Base-by-base conservation (phyloP, 92 coral and sea anemone genomes). In the Porites divaricata region DNA sequence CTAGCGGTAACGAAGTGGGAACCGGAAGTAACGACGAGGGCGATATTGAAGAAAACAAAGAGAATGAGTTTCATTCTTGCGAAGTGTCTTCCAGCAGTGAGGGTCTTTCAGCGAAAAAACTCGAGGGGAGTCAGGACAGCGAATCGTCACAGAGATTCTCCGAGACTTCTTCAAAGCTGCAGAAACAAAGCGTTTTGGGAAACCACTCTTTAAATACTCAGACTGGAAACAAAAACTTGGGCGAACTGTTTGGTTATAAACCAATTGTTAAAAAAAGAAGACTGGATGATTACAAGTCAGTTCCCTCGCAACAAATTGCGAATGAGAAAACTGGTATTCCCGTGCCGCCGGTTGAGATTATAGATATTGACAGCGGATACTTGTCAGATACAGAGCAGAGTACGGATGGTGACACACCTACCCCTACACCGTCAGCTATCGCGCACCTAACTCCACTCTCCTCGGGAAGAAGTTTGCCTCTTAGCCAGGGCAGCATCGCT, bases 351-450 rank as follows among this genome's bases (percentile, higher is more conserved):
- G 11, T 72, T 72, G 84, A 70, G 10, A 69, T 81, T 20, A 57
- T 91, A 49, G 89, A 88, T 35, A 74, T 83, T 73, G 98, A 94
- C 21, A 94, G 98, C 74, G 98, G 98, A 26, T 94, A 91, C 76
- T 50, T 94, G 78, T 94, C 98, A 21, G 98, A 94, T 65, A 88
- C 66, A 10, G 97, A 91, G 61, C 89, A 78, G 70, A 91, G 91
- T 51, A 89, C 95, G 28, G 95, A 91, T 67, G 58, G 92, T 21
- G 93, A 84, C 63, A 83, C 96, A n/a, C 90, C 88, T 61, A 57
- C 79, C 28, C 65, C 80, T 54, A 66, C 84, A 15, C 82, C 59
- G 80, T 75, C 83, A 51, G 52, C 26, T 77, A 25, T 56, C 54
- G n/a, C 59, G 9, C 61, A 78, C 72, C 64, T 72, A 10, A 69